phyloP scores from a whole-genome alignment of 2,797 vertebrate species.

The Malacoraja senta region DNA sequence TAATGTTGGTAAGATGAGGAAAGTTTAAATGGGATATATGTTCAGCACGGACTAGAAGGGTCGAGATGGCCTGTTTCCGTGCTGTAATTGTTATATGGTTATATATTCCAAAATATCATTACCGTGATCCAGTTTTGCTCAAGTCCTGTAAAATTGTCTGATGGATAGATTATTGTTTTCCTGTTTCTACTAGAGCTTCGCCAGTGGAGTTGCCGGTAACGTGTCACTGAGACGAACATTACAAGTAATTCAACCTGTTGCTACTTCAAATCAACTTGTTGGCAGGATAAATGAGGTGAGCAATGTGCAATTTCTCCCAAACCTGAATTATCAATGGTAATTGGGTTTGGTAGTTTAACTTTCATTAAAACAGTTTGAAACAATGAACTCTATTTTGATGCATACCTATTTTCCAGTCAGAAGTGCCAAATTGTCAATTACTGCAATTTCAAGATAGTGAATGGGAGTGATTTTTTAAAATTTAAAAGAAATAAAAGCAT shows the following conservation, averaged over 20 bases:
- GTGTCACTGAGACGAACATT: slow-evolving; percentile 64
- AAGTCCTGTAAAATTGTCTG: neutral
- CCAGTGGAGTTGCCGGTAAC: slow-evolving; percentile 47
- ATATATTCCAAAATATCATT: neutral
- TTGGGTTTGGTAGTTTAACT: neutral
- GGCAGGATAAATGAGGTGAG: slow-evolving; percentile 70
- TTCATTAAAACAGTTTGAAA: neutral
- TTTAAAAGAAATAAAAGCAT: neutral
- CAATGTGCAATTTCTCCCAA: neutral
- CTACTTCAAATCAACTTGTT: slow-evolving; percentile 61
- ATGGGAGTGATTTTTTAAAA: neutral
- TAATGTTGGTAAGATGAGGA: neutral
- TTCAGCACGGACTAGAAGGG: no score
- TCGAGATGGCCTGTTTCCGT: no score
- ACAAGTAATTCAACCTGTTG: slow-evolving; percentile 77
- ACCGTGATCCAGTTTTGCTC: neutral
- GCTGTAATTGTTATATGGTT: no score
- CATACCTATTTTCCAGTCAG: neutral
- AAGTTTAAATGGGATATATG: neutral
- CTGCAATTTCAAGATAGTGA: neutral
- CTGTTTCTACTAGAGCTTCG: slow-evolving; percentile 58
- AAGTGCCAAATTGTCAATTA: neutral
- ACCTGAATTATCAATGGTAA: neutral
- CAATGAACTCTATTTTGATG: neutral
- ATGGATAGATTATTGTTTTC: neutral